Base-by-base conservation (phyloP, 2,113 vertebrate genomes). In the Turnix velox region DNA sequence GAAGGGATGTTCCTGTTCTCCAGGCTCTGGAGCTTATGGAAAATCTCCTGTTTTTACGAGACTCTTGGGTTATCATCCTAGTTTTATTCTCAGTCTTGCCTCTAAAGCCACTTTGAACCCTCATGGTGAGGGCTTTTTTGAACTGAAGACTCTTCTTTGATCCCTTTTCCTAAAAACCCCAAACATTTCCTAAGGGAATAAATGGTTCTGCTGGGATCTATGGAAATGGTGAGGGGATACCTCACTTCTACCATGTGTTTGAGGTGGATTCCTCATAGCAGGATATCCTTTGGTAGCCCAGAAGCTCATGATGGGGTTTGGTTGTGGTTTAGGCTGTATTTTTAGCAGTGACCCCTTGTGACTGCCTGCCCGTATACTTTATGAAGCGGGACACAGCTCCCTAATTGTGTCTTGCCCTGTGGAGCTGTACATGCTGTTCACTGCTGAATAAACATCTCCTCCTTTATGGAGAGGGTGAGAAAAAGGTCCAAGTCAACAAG, bases 361-460 rank as follows among this genome's bases (percentile, higher is more conserved):
- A 67, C 65, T 91, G 57, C 46, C 24, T 22, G 30, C 67, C 45
- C 73, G 30, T 54, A 18, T n/a, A 83, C 73, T 85, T 95, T 79
- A 79, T 4, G 12, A 76, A 73, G 62, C 37, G 87, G 78, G 67
- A 39, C 1, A 1, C 54, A 62, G 22, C 71, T 90, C 40, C 67
- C 63, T 89, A 69, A 83, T 89, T 91, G 81, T 68, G 52, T 76
- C 52, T 72, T 57, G 17, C 7, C 11, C 9, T 75, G 45, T 37
- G 3, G 73, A 71, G 69, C 88, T 84, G 89, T 76, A 95, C 84
- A 33, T 2, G 18, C 67, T 87, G 87, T 89, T 94, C 42, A 4
- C 23, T 65, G 78, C 49, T 83, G 52, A 92, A 65, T 90, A 96
- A 96, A 95, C 84, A 90, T 72, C 48, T 23, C 49, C 54, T 81